These are phyloP conservation scores for Heterotis niloticus DNA, from an alignment of 2,113 vertebrate genomes.

Conservation along the genomic window DNA sequence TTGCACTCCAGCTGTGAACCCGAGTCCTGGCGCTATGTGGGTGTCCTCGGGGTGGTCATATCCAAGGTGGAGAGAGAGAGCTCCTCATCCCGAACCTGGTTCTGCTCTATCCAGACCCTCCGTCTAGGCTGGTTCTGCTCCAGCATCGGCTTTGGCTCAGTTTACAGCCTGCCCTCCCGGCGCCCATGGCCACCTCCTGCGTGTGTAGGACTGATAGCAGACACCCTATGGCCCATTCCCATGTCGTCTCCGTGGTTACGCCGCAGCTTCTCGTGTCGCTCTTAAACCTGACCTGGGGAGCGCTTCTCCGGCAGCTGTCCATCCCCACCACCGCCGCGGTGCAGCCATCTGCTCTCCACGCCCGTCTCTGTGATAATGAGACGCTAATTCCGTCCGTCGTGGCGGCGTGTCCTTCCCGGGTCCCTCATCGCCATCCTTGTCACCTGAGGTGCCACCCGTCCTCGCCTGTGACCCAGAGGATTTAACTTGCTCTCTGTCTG, in stretches of 20 bases:
- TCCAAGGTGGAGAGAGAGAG: not conserved
- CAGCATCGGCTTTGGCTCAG: not conserved
- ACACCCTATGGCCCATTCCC: conserved; percentile 17
- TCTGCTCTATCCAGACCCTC: too few relatives aligned
- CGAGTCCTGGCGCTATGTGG: not conserved
- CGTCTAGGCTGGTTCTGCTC: not conserved
- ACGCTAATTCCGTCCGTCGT: conserved; percentile 9
- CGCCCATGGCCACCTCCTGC: not conserved
- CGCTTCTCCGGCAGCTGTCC: conserved; percentile 35
- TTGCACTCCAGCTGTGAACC: not conserved
- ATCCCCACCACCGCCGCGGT: not conserved
- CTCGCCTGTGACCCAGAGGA: not conserved
- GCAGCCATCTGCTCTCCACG: conserved; percentile 35
- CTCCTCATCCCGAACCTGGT: too few relatives aligned
- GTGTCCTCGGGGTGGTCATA: not conserved
- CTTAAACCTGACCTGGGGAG: conserved; percentile 41
- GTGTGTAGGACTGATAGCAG: too few relatives aligned
- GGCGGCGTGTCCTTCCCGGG: not conserved
- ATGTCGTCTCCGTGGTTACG: conserved; percentile 38
- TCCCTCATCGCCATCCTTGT: not conserved
- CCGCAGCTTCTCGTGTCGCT: conserved; percentile 36
- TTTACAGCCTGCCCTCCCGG: not conserved
- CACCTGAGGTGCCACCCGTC: conserved; percentile 10
- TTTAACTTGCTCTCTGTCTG: not conserved
- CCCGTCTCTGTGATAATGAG: conserved; percentile 4